Percentiles rank a stretch among this genome's conserved stretches.
Evolutionary conservation across 2,888 invertebrate species (phyloP).

Genomic region (Spilosoma lubricipeda): DNA sequence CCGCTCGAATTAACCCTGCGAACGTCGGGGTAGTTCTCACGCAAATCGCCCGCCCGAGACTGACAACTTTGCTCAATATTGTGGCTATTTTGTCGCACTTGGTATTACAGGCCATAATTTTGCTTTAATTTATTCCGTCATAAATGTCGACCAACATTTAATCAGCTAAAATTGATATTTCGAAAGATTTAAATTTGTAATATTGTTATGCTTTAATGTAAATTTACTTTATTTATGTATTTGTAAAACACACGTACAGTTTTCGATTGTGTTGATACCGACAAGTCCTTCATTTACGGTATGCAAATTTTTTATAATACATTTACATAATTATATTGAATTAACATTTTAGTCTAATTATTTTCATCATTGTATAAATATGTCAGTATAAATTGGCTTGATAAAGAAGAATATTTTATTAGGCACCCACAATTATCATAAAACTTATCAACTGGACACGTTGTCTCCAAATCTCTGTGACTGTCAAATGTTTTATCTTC

Average conservation of each 20-base stretch:
- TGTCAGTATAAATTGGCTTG: slow-evolving; percentile 11
- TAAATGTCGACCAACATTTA: slow-evolving; percentile 14
- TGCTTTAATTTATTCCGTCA: slow-evolving; percentile 16
- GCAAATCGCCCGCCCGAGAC: slow-evolving; percentile 75
- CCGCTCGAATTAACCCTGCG: slow-evolving; percentile 46
- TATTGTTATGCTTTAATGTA: slow-evolving; percentile 10
- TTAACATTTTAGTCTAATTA: slow-evolving; percentile 12
- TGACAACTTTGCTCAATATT: slow-evolving; percentile 74
- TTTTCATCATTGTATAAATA: slow-evolving; percentile 13
- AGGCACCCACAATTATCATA: background rate
- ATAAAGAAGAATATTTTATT: slow-evolving; percentile 8
- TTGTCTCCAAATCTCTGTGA: background rate
- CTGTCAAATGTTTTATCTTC: background rate
- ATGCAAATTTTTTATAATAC: slow-evolving; percentile 13
- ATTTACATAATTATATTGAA: slow-evolving; percentile 14
- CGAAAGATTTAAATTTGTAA: slow-evolving; percentile 12
- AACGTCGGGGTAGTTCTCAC: slow-evolving; percentile 74
- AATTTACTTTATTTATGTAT: slow-evolving; percentile 5
- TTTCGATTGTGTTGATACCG: background rate
- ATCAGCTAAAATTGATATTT: slow-evolving; percentile 13
- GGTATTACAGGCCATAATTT: slow-evolving; percentile 13
- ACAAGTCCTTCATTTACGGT: slow-evolving; percentile 5
- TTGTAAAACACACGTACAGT: slow-evolving; percentile 2
- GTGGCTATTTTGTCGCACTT: slow-evolving; percentile 18
- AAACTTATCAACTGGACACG: background rate